Evolutionary conservation across 2,113 vertebrate genomes (phyloP).

Genomic region (Clinocottus analis): DNA sequence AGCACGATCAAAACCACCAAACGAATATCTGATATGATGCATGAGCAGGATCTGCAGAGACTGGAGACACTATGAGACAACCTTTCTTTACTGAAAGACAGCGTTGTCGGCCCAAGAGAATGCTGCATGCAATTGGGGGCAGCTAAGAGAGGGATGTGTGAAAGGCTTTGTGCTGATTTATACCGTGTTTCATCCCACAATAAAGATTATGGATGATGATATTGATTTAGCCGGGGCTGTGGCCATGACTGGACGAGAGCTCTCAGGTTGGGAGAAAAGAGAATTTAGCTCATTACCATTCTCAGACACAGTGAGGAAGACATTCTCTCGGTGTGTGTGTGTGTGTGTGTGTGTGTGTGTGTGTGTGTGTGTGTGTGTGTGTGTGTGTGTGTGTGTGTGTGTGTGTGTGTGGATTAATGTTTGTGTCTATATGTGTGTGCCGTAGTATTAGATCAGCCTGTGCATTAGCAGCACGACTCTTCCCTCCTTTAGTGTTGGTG

Average conservation of each 20-base stretch:
- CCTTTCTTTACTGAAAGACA: constrained; percentile 54
- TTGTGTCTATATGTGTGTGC: constrained; percentile 46
- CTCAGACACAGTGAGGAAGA: constrained; percentile 62
- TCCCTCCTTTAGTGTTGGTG: constrained; percentile 63
- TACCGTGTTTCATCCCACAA: constrained; percentile 82
- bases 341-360: constrained; percentile 41
- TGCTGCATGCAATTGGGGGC: constrained; percentile 54
- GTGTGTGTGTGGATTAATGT: constrained; percentile 45
- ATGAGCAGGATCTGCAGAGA: constrained; percentile 45
- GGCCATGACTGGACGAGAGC: constrained; percentile 78
- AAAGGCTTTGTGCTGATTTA: constrained; percentile 79
- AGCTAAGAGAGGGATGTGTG: constrained; percentile 72
- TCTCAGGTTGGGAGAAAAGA: constrained; percentile 74
- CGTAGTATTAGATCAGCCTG: constrained; percentile 70
- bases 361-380: constrained; percentile 46
- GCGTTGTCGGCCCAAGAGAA: constrained; percentile 61
- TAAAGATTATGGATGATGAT: constrained; percentile 84
- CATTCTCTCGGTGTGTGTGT: constrained; percentile 41
- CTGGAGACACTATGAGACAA: constrained; percentile 34
- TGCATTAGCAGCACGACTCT: constrained; percentile 70
- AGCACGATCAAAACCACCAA: constrained; percentile 36
- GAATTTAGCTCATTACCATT: constrained; percentile 79
- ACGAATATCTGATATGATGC: constrained; percentile 50
- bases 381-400: constrained; percentile 44
- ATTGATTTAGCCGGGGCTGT: constrained; percentile 75